Base-by-base conservation (phyloP, 1,140 invertebrate species). In the Metopolophium dirhodum region DNA sequence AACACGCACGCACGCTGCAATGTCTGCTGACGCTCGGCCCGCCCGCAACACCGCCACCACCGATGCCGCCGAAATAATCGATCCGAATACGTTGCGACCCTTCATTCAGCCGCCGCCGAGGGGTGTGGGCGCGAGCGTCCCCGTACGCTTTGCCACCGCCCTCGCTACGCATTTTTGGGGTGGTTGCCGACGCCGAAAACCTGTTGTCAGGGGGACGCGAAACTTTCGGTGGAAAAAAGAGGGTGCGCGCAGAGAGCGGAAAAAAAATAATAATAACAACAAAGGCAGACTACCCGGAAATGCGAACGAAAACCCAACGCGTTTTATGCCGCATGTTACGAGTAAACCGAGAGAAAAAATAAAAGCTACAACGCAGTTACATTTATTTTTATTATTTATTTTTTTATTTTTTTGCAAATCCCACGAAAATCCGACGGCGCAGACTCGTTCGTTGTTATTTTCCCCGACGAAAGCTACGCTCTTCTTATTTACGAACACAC, bases 151-250 rank as follows among this genome's bases (percentile, higher is more conserved):
- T 35, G 14, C 41, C n/a, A 22, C 68, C 35, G 49, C 49, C 82
- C 49, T 68, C 54, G 89, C 77, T 26, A 14, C 68, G 8, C 90
- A 20, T 77, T 47, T 83, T 49, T 20, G 87, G 47, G 87, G 49
- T 37, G 87, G 49, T 47, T 47, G 49, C n/a, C 30, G 88, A 41
- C 87, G 87, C 30, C 90, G 91, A 83, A 83, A 93, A 93, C 91
- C 91, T 93, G 91, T 93, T 93, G 91, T 93, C 91, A 93, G 91
- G 91, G 91, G 82, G 77, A 85, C 49, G 82, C 49, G 37, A 93
- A 86, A 93, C 47, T 86, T 93, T 86, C 68, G 4, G 89, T 45
- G 18, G 77, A 93, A 85, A 54, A 93, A 93, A 86, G 91, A 86
- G 91, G 82, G 91, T 86, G 89, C 77, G 51, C 6, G 35, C 2